Percentiles rank a stretch among this genome's conserved stretches.
These are phyloP conservation scores for Notothenia rossii DNA, from an alignment of 2,113 vertebrate genomes.

Conservation along the genomic window DNA sequence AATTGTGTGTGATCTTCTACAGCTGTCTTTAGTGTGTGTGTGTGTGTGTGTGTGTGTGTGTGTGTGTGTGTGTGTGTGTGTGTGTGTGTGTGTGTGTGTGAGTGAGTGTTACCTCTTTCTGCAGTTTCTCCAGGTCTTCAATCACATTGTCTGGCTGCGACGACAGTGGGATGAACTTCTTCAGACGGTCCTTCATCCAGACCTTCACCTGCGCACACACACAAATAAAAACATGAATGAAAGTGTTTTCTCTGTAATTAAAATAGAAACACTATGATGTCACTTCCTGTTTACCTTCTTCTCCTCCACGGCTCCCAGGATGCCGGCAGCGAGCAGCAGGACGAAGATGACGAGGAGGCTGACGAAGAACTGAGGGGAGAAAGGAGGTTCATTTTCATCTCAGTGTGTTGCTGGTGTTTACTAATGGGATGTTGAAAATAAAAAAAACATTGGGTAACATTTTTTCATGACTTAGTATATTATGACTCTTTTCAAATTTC, in stretches of 20 bases:
- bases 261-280: background rate
- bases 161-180: slow-evolving; percentile 25
- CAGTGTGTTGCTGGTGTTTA: too few species aligned
- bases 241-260: background rate
- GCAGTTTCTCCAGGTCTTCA: slow-evolving; percentile 57
- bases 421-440: too few species aligned
- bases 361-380: slow-evolving; percentile 77
- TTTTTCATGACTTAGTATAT: too few species aligned
- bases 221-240: background rate
- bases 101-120: slow-evolving; percentile 58
- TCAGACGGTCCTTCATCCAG: slow-evolving; percentile 43
- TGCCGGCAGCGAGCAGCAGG: slow-evolving; percentile 79
- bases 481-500: too few species aligned
- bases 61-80: too few species aligned
- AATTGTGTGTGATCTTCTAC: too few species aligned
- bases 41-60: too few species aligned
- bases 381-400: background rate
- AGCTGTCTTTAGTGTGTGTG: too few species aligned
- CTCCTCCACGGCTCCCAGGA: slow-evolving; percentile 67
- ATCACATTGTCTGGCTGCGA: rapidly evolving
- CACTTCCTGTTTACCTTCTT: slow-evolving; percentile 48
- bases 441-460: too few species aligned
- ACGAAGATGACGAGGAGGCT: slow-evolving; percentile 79
- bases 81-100: background rate
- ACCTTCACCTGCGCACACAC: slow-evolving; percentile 56